Evolutionary conservation across 2,113 vertebrate species (phyloP).

Genomic region (Python bivittatus): DNA sequence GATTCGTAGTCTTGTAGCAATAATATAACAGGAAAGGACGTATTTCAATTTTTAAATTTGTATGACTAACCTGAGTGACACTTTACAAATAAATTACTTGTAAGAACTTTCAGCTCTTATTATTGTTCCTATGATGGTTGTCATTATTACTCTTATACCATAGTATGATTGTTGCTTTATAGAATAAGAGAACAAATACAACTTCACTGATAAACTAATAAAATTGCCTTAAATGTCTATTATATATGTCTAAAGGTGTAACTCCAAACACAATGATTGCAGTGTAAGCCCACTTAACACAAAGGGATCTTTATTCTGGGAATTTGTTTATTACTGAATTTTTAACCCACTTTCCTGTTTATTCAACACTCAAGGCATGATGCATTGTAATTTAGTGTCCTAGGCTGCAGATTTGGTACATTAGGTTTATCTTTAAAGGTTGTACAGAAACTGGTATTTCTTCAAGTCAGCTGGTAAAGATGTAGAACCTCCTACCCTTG

Average conservation of each 20-base stretch:
- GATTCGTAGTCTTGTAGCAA: neutral
- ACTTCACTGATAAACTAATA: neutral
- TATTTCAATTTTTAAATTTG: neutral
- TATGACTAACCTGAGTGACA: neutral
- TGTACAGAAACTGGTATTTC: neutral
- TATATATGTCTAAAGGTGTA: neutral
- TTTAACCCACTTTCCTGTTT: neutral
- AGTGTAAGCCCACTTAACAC: neutral
- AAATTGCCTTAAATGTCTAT: neutral
- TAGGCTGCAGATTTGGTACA: neutral
- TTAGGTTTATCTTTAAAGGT: neutral
- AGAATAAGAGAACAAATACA: neutral
- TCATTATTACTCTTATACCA: neutral
- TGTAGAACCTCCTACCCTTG: neutral
- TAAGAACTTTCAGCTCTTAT: neutral
- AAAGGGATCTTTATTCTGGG: neutral
- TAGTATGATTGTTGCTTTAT: neutral
- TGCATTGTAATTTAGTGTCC: neutral
- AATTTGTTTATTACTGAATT: neutral
- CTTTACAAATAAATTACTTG: neutral
- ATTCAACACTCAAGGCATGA: neutral
- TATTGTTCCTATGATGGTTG: neutral
- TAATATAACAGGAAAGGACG: neutral
- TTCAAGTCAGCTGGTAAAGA: neutral
- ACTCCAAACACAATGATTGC: neutral